A percentile compares a stretch with the other conserved stretches of the same genome.
Conservation (phyloP, 2,797 vertebrate species). For the Mus minutoides region DNA sequence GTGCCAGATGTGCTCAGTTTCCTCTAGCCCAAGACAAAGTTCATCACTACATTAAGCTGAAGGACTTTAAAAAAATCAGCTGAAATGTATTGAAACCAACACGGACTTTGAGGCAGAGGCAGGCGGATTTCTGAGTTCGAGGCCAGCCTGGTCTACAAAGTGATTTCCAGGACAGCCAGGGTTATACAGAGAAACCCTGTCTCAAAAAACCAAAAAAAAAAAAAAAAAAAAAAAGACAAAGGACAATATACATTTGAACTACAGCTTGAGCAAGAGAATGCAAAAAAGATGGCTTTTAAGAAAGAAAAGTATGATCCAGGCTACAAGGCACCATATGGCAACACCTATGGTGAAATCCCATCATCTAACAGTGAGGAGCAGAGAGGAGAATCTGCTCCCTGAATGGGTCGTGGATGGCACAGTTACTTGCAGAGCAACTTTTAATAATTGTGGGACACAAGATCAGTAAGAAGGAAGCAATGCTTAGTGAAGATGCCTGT, state of each 20-base stretch:
- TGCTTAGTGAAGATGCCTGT: conserved; percentile 69
- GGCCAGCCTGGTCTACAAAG: no score
- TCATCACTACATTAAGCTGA: conserved; percentile 98
- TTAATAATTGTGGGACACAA: conserved; percentile 82
- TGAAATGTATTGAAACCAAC: conserved; percentile 90
- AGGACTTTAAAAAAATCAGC: conserved; percentile 94
- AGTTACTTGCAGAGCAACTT: conserved; percentile 92
- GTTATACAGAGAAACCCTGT: no score
- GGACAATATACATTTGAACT: conserved; percentile 94
- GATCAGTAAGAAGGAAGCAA: conserved; percentile 82
- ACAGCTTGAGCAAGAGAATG: conserved; percentile 96
- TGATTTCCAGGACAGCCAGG: no score
- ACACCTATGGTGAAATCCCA: conserved; percentile 87
- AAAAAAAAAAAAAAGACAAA: no score
- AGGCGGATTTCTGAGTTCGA: no score
- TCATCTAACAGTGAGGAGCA: conserved; percentile 84
- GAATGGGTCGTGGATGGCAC: conserved; percentile 93
- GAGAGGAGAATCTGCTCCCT: conserved; percentile 82
- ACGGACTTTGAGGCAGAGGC: conserved; percentile 93
- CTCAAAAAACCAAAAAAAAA: no score
- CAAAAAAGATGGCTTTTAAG: conserved; percentile 97
- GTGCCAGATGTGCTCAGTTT: conserved; percentile 93
- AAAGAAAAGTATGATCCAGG: conserved; percentile 98
- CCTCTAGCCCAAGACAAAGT: conserved; percentile 99
- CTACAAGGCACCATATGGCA: conserved; percentile 95